A percentile compares a stretch with the other conserved stretches of the same genome.
Evolutionary conservation across 2,113 vertebrate species (phyloP).

Genomic region (Bothrops jararaca): DNA sequence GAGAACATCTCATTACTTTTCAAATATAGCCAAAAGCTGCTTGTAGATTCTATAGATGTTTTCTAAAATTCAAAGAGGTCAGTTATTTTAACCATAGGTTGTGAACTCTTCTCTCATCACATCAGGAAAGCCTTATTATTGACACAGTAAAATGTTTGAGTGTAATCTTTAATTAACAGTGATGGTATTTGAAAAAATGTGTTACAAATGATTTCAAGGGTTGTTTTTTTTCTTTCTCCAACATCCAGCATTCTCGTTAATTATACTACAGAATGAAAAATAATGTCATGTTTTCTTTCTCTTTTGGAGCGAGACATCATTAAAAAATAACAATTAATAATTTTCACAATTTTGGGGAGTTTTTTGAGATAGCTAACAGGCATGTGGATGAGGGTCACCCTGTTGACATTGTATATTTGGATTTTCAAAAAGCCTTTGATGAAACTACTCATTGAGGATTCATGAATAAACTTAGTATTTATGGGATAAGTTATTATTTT

Average conservation of each 20-base stretch:
- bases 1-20: slow-evolving; percentile 78
- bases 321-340: slow-evolving; percentile 20
- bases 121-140: slow-evolving; percentile 61
- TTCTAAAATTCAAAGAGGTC: slow-evolving; percentile 68
- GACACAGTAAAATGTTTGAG: slow-evolving; percentile 57
- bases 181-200: slow-evolving; percentile 31
- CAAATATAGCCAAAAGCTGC: slow-evolving; percentile 73
- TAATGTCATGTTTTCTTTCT: slow-evolving; percentile 30
- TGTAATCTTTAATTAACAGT: slow-evolving; percentile 49
- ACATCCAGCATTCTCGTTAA: slow-evolving; percentile 30
- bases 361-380: neutral
- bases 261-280: slow-evolving; percentile 3
- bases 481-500: neutral
- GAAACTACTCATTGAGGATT: neutral
- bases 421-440: neutral
- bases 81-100: slow-evolving; percentile 65
- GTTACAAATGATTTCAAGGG: slow-evolving; percentile 28
- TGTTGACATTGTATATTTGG: neutral
- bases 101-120: slow-evolving; percentile 68
- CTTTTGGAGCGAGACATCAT: slow-evolving; percentile 13
- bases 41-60: slow-evolving; percentile 74
- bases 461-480: neutral
- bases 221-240: slow-evolving; percentile 11
- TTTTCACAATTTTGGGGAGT: neutral
- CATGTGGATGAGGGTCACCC: neutral